Evolutionary conservation across 2,113 vertebrate genomes (phyloP), one percentile per base, ranked within the genome.

Genomic region (Puma concolor): DNA sequence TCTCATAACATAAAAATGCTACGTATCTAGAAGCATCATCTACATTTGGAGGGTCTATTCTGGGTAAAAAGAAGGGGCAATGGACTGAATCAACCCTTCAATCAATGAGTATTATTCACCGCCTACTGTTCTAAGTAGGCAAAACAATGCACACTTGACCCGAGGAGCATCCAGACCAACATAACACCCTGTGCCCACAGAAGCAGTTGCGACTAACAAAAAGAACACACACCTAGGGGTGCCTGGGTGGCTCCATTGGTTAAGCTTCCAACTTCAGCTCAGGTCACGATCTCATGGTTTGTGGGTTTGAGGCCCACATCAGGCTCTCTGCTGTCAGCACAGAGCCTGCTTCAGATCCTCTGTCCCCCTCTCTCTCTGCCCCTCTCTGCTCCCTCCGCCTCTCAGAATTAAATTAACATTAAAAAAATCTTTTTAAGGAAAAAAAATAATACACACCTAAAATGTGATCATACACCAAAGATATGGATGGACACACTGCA

Each of bases 51-150:
- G 15, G 17, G 29, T 69, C 69, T 93, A 38, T 83, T 93, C 13
- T 29, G 8, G 29, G 27, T 69, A 14, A 74, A 83, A 89, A 36
- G 57, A 93, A 83, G 89, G 14, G 82, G 29, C 86, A 93, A 44
- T 57, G 36, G 27, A 91, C 41, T 87, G 44, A 83, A 74, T 76
- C 89, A 96, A 63, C 41, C 27, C 60, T 88, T 96, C 36, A 71
- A 9, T 80, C 88, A 97, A 25, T 66, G 91, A 86, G n/a, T 69
- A 88, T 85, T 91, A 89, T 82, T 94, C 89, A 92, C 29, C 29
- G 60, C 19, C 29, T 92, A 81, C n/a, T 95, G 15, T 66, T 90
- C 41, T 15, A 41, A 36, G 44, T 10, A 69, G 4, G 23, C 57
- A 81, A 80, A 97, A 41, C 33, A 69, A 52, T 29, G 9, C 36